Evolutionary conservation across 1,140 invertebrate species (phyloP).

Genomic region (Delia radicum): DNA sequence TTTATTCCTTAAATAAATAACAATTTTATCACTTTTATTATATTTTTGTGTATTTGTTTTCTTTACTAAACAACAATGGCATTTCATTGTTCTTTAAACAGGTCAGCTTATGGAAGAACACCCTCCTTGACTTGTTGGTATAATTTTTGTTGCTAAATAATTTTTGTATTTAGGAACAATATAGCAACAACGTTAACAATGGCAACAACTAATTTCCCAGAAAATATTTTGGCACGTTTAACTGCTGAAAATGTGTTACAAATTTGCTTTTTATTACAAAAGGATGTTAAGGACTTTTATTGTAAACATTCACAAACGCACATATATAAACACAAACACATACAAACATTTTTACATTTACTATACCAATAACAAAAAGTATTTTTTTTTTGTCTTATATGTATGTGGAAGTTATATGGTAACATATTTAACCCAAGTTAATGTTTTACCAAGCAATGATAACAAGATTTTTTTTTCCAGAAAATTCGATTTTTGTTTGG

Average conservation of each 20-base stretch:
- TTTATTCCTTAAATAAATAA: not conserved
- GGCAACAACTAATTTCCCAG: slow-evolving; percentile 16
- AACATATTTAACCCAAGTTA: too few relatives aligned
- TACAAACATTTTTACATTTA: too few relatives aligned
- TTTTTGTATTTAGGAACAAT: not conserved
- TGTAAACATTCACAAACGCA: not conserved
- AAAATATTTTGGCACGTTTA: slow-evolving; percentile 22
- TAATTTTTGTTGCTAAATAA: not conserved
- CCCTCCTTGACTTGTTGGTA: not conserved
- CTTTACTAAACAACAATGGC: not conserved
- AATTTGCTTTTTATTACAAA: slow-evolving; percentile 19
- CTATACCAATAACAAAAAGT: too few relatives aligned
- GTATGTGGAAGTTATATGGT: not conserved
- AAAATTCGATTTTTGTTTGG: too few relatives aligned
- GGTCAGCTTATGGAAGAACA: slow-evolving; percentile 1
- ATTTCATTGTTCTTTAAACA: slow-evolving; percentile 14
- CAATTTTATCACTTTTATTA: slow-evolving; percentile 22
- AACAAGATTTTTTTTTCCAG: not conserved
- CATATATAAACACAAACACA: too few relatives aligned
- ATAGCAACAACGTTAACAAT: not conserved
- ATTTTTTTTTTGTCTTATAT: not conserved
- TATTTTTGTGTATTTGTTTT: not conserved
- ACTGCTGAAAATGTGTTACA: slow-evolving; percentile 20
- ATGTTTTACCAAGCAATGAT: not conserved
- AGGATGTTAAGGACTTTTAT: slow-evolving; percentile 19